Conservation (phyloP, 2,888 invertebrate genomes). For the Sycophila texana region DNA sequence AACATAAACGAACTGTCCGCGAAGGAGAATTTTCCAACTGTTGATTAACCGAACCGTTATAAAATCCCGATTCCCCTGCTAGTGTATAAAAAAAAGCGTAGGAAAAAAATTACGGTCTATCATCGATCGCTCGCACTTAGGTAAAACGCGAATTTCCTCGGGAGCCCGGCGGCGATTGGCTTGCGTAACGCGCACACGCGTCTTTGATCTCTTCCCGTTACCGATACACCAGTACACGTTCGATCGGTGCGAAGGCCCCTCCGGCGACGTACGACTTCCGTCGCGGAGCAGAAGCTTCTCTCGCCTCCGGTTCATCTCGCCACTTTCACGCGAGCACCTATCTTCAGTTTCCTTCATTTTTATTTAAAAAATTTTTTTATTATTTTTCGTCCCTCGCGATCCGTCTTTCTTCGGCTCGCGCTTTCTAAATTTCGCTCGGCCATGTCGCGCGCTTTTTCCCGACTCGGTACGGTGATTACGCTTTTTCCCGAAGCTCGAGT, state of each 20-base stretch:
- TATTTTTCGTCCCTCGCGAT: background rate
- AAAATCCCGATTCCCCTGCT: too few relatives aligned
- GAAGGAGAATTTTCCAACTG: too few relatives aligned
- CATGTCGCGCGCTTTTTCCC: background rate
- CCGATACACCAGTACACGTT: background rate
- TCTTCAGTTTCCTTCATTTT: background rate
- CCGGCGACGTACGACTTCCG: conserved; percentile 28
- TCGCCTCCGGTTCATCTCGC: conserved; percentile 27
- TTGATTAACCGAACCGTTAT: too few relatives aligned
- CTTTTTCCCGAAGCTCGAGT: conserved; percentile 22
- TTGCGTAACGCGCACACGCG: conserved; percentile 31
- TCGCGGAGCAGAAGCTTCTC: background rate
- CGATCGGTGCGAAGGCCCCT: conserved; percentile 12
- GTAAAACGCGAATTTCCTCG: conserved; percentile 32
- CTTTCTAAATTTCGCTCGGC: conserved; percentile 41
- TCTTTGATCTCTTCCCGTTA: background rate
- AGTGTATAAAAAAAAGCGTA: background rate
- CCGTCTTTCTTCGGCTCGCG: background rate
- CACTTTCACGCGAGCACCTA: background rate
- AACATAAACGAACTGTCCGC: background rate
- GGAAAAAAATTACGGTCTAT: conserved; percentile 16
- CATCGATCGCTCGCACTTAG: conserved; percentile 37
- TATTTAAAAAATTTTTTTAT: background rate
- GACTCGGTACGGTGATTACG: background rate
- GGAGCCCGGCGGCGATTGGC: background rate